Percentiles rank a stretch among this genome's conserved stretches.
phyloP scores from a whole-genome alignment of 2,797 vertebrate genomes.

The Eulemur rubriventer region DNA sequence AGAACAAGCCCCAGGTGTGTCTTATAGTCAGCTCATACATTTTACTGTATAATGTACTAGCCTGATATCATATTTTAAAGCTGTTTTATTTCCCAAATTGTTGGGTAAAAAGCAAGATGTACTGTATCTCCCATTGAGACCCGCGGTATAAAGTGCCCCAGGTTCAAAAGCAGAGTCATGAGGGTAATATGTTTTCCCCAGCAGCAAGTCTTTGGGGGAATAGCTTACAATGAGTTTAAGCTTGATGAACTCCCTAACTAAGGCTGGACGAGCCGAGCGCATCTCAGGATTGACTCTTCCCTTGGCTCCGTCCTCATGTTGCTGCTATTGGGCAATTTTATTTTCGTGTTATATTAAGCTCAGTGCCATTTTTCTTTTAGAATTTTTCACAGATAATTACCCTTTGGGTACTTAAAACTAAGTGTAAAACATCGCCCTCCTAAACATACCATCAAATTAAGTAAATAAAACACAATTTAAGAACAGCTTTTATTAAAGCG shows the following conservation, averaged over 20 bases:
- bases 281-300: background rate
- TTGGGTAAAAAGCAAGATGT: background rate
- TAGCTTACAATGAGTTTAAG: rapidly evolving
- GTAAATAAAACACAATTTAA: constrained; percentile 75
- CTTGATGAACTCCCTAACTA: background rate
- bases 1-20: background rate
- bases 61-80: background rate
- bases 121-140: background rate
- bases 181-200: background rate
- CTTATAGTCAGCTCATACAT: background rate
- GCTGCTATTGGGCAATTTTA: background rate
- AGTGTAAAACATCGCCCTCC: constrained; percentile 51
- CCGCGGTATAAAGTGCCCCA: background rate
- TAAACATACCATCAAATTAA: constrained; percentile 62
- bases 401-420: constrained; percentile 60
- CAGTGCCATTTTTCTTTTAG: constrained; percentile 36
- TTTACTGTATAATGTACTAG: background rate
- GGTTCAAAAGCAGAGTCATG: background rate
- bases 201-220: background rate
- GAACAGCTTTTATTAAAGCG: constrained; percentile 70
- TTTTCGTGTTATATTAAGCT: constrained; percentile 18
- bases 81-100: background rate
- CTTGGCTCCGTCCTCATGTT: background rate
- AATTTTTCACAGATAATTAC: constrained; percentile 74
- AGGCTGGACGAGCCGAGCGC: background rate